Evolutionary conservation across 2,797 vertebrate species (phyloP), one percentile per base, ranked within the genome.

Genomic region (Tokudaia tokunoshimensis): DNA sequence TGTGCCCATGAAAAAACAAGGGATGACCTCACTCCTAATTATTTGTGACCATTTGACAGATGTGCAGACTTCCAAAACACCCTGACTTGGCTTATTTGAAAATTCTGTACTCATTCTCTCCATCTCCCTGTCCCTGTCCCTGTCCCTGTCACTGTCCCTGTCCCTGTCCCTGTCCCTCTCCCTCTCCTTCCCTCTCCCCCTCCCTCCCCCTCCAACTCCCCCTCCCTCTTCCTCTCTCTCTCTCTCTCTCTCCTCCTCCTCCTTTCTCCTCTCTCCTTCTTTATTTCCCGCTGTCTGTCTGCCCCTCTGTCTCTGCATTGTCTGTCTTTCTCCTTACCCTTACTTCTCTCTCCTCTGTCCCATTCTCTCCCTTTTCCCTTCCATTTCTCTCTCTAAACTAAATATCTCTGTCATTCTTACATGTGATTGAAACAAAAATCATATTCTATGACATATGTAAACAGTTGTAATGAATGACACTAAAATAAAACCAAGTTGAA

Each of bases 191-290:
- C 19, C 3, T 3, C 52, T 22, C 20, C 37, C 2, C 10, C 2
- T 6, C 3, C 6, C 6, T 3, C 4, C 1, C 1, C 31, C 34
- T 2, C 5, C 7, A 3, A 8, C 22, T 2, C 37, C 31, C 1
- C 5, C 4, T 20, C 19, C 4, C 19, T 15, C 14, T 2, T 19
- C 19, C 3, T 15, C 37, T 74, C 29, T 89, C 0, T 3, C 0
- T 31, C 1, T 59, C n/a, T 8, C 2, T 29, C n/a, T 29, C 22
- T 15, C 6, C n/a, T 59, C 11, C 24, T 6, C 3, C 29, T 15
- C 8, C 6, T 31, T 1, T 31, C 12, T 50, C 24, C 12, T 59
- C 5, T 41, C 20, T 14, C 6, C 0, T 26, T 3, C 19, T 59
- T 2, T 24, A 1, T 37, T 17, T 22, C 3, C 9, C 50, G n/a